Conservation (phyloP, 2,888 invertebrate species). For the Pterostichus madidus region DNA sequence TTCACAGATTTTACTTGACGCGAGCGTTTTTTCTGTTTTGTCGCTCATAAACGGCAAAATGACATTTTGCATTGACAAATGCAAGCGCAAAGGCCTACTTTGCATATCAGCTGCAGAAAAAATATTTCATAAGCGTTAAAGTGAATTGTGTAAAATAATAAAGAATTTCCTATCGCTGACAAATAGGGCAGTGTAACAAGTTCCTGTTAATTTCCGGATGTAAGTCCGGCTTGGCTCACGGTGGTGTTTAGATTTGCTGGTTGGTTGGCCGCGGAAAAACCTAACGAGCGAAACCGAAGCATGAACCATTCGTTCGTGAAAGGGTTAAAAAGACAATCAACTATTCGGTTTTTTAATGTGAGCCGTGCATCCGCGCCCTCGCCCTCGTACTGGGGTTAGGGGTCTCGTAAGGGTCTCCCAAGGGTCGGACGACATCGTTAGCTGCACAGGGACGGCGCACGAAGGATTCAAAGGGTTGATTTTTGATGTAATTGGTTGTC, state of each 20-base stretch:
- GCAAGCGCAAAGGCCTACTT: too few relatives aligned
- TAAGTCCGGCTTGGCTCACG: not conserved
- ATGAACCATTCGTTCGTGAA: slow-evolving; percentile 8
- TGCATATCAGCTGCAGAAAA: too few relatives aligned
- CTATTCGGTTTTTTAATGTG: slow-evolving; percentile 54
- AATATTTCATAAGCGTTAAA: too few relatives aligned
- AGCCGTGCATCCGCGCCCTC: slow-evolving; percentile 18
- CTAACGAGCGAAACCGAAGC: slow-evolving; percentile 35
- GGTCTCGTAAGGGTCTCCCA: slow-evolving; percentile 7
- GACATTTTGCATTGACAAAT: too few relatives aligned
- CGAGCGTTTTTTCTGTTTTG: too few relatives aligned
- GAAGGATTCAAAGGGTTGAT: slow-evolving; percentile 24
- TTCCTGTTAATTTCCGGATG: too few relatives aligned
- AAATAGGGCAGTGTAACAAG: too few relatives aligned
- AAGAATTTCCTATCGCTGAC: too few relatives aligned
- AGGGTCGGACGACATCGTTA: slow-evolving; percentile 51
- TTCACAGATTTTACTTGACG: too few relatives aligned
- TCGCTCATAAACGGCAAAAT: too few relatives aligned
- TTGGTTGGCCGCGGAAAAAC: slow-evolving; percentile 19
- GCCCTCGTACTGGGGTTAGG: slow-evolving; percentile 39
- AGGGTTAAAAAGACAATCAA: slow-evolving; percentile 58
- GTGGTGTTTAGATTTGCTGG: slow-evolving; percentile 28
- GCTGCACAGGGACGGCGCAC: slow-evolving; percentile 15
- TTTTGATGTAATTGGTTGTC: slow-evolving; percentile 47
- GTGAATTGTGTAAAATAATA: too few relatives aligned